Conservation (phyloP, 2,113 vertebrate species). For the Marmota monax region DNA sequence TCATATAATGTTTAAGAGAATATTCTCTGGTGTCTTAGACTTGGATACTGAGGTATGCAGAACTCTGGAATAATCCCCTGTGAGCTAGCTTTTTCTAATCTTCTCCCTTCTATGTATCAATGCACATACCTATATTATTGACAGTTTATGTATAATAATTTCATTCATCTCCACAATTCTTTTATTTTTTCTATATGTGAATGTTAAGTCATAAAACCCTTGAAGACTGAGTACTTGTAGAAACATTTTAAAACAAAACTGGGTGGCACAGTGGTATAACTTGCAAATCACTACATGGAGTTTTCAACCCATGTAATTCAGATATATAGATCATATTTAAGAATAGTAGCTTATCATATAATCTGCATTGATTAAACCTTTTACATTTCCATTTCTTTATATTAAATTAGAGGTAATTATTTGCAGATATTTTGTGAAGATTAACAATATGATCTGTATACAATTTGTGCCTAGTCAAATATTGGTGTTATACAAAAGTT, state of each 20-base stretch:
- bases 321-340: not conserved
- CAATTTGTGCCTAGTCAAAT: not conserved
- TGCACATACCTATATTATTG: no score
- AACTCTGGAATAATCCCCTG: not conserved
- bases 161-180: not conserved
- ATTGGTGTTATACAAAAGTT: not conserved
- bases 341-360: rapidly evolving
- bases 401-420: not conserved
- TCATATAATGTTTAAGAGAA: not conserved
- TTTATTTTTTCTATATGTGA: not conserved
- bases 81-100: not conserved
- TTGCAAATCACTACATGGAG: not conserved
- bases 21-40: not conserved
- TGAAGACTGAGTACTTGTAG: not conserved
- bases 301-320: not conserved
- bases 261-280: not conserved
- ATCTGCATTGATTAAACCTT: not conserved
- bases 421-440: not conserved
- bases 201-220: not conserved
- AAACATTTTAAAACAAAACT: not conserved
- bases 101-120: not conserved
- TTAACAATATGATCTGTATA: not conserved
- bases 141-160: not conserved
- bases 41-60: not conserved
- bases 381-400: not conserved